Conservation (phyloP, 2,888 invertebrate species). For the Loripinus fragilis region DNA sequence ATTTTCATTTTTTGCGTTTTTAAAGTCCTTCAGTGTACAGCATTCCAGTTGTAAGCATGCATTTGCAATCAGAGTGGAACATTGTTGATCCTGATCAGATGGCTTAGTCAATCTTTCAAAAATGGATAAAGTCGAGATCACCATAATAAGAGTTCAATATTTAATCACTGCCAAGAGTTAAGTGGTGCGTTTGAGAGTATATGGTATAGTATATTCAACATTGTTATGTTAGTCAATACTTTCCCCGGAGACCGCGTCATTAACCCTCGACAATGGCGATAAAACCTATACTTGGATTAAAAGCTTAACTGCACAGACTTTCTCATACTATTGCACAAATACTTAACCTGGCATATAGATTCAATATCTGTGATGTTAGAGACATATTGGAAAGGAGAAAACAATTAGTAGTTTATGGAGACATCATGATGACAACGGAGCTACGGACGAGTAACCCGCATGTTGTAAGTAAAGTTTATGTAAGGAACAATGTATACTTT, state of each 20-base stretch:
- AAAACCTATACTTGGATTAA: neutral
- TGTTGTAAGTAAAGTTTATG: slow-evolving; percentile 1
- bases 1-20: no score
- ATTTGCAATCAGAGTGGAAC: no score
- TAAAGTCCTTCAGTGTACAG: no score
- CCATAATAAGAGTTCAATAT: no score
- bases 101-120: no score
- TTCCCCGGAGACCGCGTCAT: slow-evolving; percentile 1
- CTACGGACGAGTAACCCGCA: neutral
- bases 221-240: neutral
- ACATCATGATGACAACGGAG: neutral
- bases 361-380: neutral
- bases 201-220: neutral
- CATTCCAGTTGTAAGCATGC: no score
- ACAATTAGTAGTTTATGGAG: neutral
- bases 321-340: neutral
- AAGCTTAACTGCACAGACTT: slow-evolving; percentile 8
- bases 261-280: neutral
- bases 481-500: no score
- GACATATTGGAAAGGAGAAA: neutral
- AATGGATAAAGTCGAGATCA: no score
- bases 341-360: neutral
- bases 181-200: no score
- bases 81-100: no score
- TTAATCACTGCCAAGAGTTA: no score